phyloP scores from a whole-genome alignment of 1,140 invertebrate species.

The Ephestia elutella region DNA sequence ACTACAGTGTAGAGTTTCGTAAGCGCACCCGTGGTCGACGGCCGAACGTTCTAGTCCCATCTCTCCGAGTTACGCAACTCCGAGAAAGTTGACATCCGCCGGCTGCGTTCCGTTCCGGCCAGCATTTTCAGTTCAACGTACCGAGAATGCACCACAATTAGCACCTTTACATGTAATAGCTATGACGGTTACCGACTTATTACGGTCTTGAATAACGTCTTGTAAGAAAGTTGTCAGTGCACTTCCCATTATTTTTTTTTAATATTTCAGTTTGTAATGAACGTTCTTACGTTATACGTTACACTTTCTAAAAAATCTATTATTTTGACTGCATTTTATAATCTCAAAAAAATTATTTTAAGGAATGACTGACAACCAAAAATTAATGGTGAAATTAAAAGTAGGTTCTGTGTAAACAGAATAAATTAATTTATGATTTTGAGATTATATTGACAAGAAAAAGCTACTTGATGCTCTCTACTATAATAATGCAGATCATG shows the following conservation, averaged over 20 bases:
- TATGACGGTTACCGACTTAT: neutral
- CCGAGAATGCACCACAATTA: slow-evolving; percentile 29
- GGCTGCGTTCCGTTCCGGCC: slow-evolving; percentile 28
- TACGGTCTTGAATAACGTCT: neutral
- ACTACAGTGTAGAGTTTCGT: slow-evolving; percentile 47
- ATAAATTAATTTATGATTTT: no score
- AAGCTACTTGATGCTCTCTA: no score
- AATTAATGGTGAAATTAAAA: no score
- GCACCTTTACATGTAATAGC: slow-evolving; percentile 11
- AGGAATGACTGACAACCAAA: no score
- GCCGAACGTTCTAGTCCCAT: slow-evolving; percentile 71
- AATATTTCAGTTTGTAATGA: neutral
- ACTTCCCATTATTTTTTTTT: neutral
- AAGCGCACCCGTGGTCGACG: slow-evolving; percentile 67
- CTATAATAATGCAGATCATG: no score
- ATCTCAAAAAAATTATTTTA: no score
- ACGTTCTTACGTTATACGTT: neutral
- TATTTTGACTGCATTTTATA: no score
- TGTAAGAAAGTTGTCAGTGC: neutral
- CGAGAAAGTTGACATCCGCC: slow-evolving; percentile 69
- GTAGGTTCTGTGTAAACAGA: no score
- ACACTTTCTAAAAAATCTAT: no score
- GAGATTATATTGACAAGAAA: no score
- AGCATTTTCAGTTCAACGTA: slow-evolving; percentile 29
- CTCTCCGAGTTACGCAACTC: slow-evolving; percentile 65